Evolutionary conservation across 1,140 invertebrate species (phyloP).

Genomic region (Dryas iulia): DNA sequence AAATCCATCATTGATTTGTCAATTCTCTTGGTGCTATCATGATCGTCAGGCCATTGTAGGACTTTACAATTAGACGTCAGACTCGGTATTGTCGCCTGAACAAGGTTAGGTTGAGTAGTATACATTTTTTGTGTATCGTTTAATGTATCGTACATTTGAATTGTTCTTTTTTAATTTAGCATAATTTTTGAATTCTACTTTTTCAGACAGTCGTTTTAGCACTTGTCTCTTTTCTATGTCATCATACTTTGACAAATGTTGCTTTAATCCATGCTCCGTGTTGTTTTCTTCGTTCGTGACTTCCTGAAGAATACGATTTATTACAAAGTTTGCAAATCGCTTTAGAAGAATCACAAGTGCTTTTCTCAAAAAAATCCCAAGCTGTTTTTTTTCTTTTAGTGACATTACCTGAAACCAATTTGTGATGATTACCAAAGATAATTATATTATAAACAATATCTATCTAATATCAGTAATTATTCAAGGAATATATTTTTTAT

Average conservation of each 20-base stretch:
- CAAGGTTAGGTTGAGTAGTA: slow-evolving; percentile 17
- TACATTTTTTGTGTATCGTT: background rate
- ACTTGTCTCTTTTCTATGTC: slow-evolving; percentile 29
- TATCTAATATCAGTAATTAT: no score
- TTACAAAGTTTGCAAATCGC: slow-evolving; percentile 30
- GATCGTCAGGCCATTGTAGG: slow-evolving; percentile 35
- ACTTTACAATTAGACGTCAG: slow-evolving; percentile 23
- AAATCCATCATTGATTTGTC: slow-evolving; percentile 44
- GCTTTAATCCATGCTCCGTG: slow-evolving; percentile 28
- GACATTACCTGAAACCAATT: slow-evolving; percentile 16
- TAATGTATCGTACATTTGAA: no score
- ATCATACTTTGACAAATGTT: slow-evolving; percentile 35
- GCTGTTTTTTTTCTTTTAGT: slow-evolving; percentile 11
- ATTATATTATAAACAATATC: no score
- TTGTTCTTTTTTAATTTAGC: background rate
- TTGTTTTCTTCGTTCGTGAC: slow-evolving; percentile 30
- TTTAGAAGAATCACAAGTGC: slow-evolving; percentile 16
- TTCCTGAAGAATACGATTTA: slow-evolving; percentile 32
- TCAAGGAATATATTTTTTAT: no score
- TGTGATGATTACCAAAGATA: no score
- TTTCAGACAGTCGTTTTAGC: slow-evolving; percentile 26
- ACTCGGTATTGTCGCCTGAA: slow-evolving; percentile 29
- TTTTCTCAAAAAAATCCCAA: slow-evolving; percentile 23
- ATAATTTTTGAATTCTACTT: slow-evolving; percentile 22
- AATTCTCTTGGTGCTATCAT: slow-evolving; percentile 33